A percentile compares a stretch with the other conserved stretches of the same genome.
phyloP scores from a whole-genome alignment of 1,140 invertebrate genomes.

The Ceratosolen fusciceps region DNA sequence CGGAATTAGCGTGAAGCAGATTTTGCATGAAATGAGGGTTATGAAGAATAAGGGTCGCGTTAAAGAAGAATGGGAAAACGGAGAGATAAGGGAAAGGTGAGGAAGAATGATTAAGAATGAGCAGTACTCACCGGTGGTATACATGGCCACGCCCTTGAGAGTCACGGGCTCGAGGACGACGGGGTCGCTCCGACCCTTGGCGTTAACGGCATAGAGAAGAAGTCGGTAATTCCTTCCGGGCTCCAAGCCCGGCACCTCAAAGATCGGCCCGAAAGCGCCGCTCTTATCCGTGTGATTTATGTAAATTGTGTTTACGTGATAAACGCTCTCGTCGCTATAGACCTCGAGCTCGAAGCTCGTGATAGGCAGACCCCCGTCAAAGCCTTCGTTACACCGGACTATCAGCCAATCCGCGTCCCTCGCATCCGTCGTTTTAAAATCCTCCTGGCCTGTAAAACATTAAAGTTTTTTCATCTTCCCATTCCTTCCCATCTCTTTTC shows the following conservation, averaged over 20 bases:
- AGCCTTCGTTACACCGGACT: slow-evolving; percentile 86
- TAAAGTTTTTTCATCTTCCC: not conserved
- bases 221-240: slow-evolving; percentile 82
- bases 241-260: slow-evolving; percentile 82
- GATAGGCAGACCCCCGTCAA: slow-evolving; percentile 87
- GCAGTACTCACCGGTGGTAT: slow-evolving; percentile 64
- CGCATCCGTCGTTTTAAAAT: slow-evolving; percentile 86
- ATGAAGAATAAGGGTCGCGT: no score
- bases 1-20: no score
- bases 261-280: slow-evolving; percentile 74
- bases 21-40: no score
- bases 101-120: no score
- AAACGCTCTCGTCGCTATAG: slow-evolving; percentile 64
- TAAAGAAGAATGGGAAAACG: no score
- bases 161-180: slow-evolving; percentile 84
- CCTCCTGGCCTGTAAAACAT: slow-evolving; percentile 60
- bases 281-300: slow-evolving; percentile 57
- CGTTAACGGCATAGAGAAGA: slow-evolving; percentile 85
- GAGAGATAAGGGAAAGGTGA: no score
- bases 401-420: slow-evolving; percentile 78
- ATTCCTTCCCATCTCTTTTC: not conserved
- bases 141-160: slow-evolving; percentile 82
- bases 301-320: slow-evolving; percentile 62
- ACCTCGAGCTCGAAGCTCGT: slow-evolving; percentile 88
- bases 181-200: slow-evolving; percentile 86